Conservation (phyloP, 2,797 vertebrate genomes). For the Hyperoplus lanceolatus region DNA sequence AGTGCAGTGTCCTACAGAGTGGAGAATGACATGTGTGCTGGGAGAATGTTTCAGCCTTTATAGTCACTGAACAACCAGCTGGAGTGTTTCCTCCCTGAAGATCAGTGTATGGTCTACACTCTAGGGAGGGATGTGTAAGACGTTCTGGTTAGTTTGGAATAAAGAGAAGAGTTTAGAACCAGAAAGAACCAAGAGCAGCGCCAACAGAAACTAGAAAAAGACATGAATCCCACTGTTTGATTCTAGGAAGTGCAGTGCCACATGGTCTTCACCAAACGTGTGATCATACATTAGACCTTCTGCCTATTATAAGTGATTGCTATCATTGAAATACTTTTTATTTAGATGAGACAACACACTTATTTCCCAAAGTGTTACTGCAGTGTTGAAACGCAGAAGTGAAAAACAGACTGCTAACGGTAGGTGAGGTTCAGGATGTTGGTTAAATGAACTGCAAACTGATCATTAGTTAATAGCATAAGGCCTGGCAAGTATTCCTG, state of each 20-base stretch:
- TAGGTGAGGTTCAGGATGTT: neutral
- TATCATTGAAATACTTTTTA: neutral
- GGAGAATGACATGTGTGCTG: conserved; percentile 1
- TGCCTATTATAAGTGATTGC: neutral
- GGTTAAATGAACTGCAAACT: neutral
- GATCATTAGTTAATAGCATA: neutral
- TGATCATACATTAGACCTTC: neutral
- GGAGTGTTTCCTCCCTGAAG: neutral
- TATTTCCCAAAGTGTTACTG: neutral
- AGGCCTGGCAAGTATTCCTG: neutral
- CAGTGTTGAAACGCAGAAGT: neutral
- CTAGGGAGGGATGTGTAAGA: neutral
- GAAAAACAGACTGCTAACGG: neutral
- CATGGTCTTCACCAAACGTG: neutral
- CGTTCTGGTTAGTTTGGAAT: neutral
- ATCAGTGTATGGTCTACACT: neutral
- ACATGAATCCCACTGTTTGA: neutral
- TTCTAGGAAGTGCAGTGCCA: neutral
- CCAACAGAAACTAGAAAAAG: neutral
- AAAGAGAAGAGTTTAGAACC: neutral
- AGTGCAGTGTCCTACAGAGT: conserved; percentile 20
- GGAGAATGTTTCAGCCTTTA: conserved; percentile 11
- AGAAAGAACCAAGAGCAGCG: neutral
- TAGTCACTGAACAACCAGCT: neutral
- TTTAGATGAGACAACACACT: neutral